Evolutionary conservation across 2,888 invertebrate genomes (phyloP).

Genomic region (Folsomia candida): DNA sequence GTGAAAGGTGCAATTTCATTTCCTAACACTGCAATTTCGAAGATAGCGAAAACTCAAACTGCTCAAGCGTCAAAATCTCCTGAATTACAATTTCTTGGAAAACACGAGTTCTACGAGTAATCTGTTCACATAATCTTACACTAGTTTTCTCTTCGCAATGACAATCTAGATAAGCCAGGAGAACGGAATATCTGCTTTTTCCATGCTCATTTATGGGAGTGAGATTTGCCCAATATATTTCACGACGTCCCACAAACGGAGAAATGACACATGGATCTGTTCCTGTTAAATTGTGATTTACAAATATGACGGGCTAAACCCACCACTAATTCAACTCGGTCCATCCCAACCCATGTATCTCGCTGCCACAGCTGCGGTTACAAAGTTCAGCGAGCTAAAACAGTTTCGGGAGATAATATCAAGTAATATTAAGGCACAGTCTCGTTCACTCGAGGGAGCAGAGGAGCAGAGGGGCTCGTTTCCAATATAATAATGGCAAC

Average conservation of each 20-base stretch:
- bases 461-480: neutral
- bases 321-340: neutral
- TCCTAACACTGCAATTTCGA: neutral
- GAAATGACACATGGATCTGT: too few species aligned
- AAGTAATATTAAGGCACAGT: neutral
- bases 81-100: neutral
- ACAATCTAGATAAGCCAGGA: too few species aligned
- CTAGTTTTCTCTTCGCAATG: too few species aligned
- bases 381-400: neutral
- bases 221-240: too few species aligned
- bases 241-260: too few species aligned
- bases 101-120: too few species aligned
- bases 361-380: neutral
- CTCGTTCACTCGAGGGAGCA: neutral
- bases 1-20: neutral
- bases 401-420: neutral
- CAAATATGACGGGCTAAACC: neutral
- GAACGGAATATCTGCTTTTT: too few species aligned
- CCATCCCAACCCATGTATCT: neutral
- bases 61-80: too few species aligned
- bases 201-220: too few species aligned
- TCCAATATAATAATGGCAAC: slow-evolving; percentile 7
- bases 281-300: neutral
- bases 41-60: neutral
- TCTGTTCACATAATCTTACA: too few species aligned